Evolutionary conservation across 2,888 invertebrate species (phyloP), one percentile per base, ranked within the genome.

Genomic region (Mimas tiliae): DNA sequence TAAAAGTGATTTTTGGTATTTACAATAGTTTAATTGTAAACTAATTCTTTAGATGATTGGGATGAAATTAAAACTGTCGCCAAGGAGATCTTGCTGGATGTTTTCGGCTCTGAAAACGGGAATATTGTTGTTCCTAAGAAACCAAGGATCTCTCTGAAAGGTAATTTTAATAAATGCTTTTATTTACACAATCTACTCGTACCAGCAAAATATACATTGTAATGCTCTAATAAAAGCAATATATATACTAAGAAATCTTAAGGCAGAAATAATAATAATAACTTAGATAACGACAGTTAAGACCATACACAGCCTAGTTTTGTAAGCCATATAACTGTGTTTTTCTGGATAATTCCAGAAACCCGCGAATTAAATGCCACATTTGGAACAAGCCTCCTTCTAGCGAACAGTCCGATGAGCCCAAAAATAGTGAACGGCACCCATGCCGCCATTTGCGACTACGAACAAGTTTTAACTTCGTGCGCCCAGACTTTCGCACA

Each of bases 401-500:
- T 99, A 63, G 97, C 98, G 63, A 99, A 99, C 88, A 98, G 98
- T 1, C 99, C 99, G 0, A 97, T 98, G 96, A 98, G 98, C 6
- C 99, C 99, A 0, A 99, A 99, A 93, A 97, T 99, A 64, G 98
- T 98, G 3, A 98, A 98, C 78, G 98, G 98, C 4, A 98, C 98
- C 62, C 98, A 98, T 87, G 98, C 97, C 0, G 98, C 98, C 34
- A 96, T 98, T 70, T 97, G 97, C 77, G 98, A 98, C 82, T 96
- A 96, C 68, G 95, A 95, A 63, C 96, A 96, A 77, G 94, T 96
- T 7, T 91, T 97, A 71, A 95, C 95, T 14, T 96, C 96, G 63
- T 97, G 96, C 79, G 95, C 96, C 51, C 95, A 95, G 80, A 96
- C 96, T 16, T 95, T 96, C 74, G 95, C 95, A 1, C 95, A 95